These are phyloP conservation scores for Tokudaia tokunoshimensis DNA, from an alignment of 2,797 vertebrate species.

Conservation along the genomic window DNA sequence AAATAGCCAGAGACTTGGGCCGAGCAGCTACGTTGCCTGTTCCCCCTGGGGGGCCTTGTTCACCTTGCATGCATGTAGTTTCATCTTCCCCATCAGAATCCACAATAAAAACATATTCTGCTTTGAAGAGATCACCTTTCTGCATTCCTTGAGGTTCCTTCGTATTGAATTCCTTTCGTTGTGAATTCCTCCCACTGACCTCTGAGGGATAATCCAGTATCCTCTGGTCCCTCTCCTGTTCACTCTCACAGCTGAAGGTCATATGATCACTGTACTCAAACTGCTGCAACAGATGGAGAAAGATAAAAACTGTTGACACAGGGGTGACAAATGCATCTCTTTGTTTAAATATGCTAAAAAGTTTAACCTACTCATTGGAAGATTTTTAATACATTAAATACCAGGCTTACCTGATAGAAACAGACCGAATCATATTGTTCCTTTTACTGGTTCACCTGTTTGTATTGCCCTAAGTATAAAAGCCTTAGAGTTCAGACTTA, in stretches of 20 bases:
- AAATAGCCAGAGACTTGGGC: constrained; percentile 77
- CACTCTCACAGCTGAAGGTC: constrained; percentile 72
- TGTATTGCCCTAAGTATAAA: background rate
- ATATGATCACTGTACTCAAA: constrained; percentile 69
- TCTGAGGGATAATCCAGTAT: background rate
- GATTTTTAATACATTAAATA: constrained; percentile 37
- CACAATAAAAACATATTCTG: constrained; percentile 92
- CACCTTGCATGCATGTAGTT: constrained; percentile 48
- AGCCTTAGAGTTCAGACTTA: background rate
- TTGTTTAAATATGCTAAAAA: background rate
- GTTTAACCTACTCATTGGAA: background rate
- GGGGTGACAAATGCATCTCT: constrained; percentile 20
- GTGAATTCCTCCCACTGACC: constrained; percentile 18
- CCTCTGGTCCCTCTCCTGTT: constrained; percentile 41
- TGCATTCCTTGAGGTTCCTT: constrained; percentile 88
- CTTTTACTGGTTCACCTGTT: background rate
- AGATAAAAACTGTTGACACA: constrained; percentile 40
- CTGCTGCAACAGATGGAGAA: constrained; percentile 83
- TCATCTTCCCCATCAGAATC: constrained; percentile 90
- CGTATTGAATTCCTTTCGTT: constrained; percentile 16
- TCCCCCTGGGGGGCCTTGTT: constrained; percentile 51
- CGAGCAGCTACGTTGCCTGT: constrained; percentile 61
- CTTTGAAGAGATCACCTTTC: constrained; percentile 91
- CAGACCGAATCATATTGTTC: background rate
- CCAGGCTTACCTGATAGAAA: background rate